phyloP scores from a whole-genome alignment of 1,140 invertebrate genomes.

The Ceratitis capitata region DNA sequence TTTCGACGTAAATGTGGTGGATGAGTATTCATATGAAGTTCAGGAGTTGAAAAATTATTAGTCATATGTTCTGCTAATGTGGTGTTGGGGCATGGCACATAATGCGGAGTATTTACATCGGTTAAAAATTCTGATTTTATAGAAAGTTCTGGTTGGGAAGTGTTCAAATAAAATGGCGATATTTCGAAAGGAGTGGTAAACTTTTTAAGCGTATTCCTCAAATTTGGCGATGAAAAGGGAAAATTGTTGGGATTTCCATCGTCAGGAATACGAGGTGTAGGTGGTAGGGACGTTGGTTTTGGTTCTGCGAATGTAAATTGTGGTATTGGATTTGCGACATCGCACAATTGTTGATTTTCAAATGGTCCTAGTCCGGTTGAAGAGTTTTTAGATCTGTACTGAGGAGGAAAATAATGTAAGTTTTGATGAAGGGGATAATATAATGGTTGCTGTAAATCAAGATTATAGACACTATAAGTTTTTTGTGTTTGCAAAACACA shows the following conservation, averaged over 20 bases:
- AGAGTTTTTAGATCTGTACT: not conserved
- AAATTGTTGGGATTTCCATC: not conserved
- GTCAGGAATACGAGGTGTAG: not conserved
- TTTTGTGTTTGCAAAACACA: not conserved
- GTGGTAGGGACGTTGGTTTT: not conserved
- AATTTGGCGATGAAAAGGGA: not conserved
- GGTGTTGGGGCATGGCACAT: not conserved
- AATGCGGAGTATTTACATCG: not conserved
- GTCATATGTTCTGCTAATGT: not conserved
- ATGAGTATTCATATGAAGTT: not conserved
- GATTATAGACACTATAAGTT: too few relatives aligned
- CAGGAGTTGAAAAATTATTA: not conserved
- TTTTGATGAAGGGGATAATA: not conserved
- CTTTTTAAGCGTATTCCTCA: not conserved
- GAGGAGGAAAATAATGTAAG: not conserved
- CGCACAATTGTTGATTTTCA: not conserved
- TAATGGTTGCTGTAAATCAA: not conserved
- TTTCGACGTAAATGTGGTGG: not conserved
- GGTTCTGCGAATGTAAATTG: not conserved
- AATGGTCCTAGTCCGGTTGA: not conserved
- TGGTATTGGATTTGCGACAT: not conserved
- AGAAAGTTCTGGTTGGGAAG: not conserved
- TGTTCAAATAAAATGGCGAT: not conserved
- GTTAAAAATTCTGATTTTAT: not conserved
- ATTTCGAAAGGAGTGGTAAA: not conserved